These are phyloP conservation scores for Halyomorpha halys DNA, from an alignment of 1,140 invertebrate species.

Conservation along the genomic window DNA sequence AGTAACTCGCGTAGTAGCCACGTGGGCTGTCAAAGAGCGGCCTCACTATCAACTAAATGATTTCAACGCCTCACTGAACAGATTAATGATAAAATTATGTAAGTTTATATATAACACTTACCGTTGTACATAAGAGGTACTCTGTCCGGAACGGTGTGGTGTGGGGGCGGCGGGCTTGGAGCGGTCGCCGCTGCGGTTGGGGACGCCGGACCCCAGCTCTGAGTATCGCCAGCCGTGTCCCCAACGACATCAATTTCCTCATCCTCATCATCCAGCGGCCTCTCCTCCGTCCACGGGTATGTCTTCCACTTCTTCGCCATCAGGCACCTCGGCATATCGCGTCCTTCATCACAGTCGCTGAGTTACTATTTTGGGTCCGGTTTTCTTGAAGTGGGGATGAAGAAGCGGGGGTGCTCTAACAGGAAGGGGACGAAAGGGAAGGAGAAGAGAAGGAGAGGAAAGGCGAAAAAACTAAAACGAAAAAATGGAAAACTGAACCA, in stretches of 20 bases:
- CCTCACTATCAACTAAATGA: too few species aligned
- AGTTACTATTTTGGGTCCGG: constrained; percentile 17
- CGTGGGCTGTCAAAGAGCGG: too few species aligned
- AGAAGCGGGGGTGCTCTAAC: constrained; percentile 16
- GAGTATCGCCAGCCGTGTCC: constrained; percentile 35
- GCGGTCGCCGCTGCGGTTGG: constrained; percentile 60
- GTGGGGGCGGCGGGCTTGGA: constrained; percentile 53
- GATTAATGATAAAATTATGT: too few species aligned
- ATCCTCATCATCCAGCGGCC: constrained; percentile 48
- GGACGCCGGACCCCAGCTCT: constrained; percentile 54
- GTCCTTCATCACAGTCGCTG: neutral
- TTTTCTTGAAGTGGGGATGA: neutral
- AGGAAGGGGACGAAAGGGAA: constrained; percentile 21
- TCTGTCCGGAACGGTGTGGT: constrained; percentile 29
- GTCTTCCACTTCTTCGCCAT: constrained; percentile 88
- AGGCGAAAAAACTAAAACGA: constrained; percentile 21
- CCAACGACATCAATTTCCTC: constrained; percentile 75
- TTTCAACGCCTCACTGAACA: too few species aligned
- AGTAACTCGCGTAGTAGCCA: too few species aligned
- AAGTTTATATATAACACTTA: constrained; percentile 21
- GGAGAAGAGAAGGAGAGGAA: constrained; percentile 17
- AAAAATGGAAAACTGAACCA: constrained; percentile 12
- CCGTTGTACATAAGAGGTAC: constrained; percentile 31
- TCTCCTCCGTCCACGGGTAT: constrained; percentile 59
- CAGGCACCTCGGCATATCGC: constrained; percentile 31